Percentiles rank a stretch among this genome's conserved stretches.
Evolutionary conservation across 1,140 invertebrate species (phyloP).

Genomic region (Bombus consobrinus): DNA sequence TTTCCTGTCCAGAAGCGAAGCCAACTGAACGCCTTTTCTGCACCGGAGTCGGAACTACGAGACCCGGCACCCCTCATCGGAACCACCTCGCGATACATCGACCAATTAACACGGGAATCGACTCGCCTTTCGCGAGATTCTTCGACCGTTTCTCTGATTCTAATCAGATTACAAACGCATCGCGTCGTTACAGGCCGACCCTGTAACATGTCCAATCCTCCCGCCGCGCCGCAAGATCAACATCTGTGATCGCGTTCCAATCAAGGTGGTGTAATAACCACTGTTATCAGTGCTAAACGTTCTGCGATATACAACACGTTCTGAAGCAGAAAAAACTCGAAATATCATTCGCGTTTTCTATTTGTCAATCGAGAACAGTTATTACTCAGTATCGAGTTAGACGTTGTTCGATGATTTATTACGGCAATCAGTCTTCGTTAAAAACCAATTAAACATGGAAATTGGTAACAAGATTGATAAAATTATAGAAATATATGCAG

Average conservation of each 20-base stretch:
- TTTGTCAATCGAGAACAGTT: no score
- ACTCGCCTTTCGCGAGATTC: neutral
- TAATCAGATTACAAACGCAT: constrained; percentile 2
- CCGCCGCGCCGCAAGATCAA: neutral
- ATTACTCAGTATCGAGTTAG: no score
- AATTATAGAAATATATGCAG: no score
- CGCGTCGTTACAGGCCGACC: neutral
- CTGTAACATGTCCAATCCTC: neutral
- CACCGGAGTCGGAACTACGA: constrained; percentile 30
- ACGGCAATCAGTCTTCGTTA: no score
- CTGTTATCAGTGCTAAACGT: no score
- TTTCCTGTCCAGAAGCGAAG: constrained; percentile 74
- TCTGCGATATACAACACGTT: no score
- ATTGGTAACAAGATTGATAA: no score
- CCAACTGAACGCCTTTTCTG: constrained; percentile 31
- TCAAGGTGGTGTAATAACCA: no score
- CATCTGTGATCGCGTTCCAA: neutral
- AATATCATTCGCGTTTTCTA: no score
- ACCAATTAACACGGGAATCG: constrained; percentile 16
- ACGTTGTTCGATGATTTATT: no score
- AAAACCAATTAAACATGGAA: no score
- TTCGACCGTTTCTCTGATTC: neutral
- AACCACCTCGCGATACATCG: neutral
- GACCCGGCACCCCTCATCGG: neutral
- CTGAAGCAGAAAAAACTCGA: no score